A percentile compares a stretch with the other conserved stretches of the same genome.
Conservation (phyloP, 2,888 invertebrate species). For the Megastigmus dorsalis region DNA sequence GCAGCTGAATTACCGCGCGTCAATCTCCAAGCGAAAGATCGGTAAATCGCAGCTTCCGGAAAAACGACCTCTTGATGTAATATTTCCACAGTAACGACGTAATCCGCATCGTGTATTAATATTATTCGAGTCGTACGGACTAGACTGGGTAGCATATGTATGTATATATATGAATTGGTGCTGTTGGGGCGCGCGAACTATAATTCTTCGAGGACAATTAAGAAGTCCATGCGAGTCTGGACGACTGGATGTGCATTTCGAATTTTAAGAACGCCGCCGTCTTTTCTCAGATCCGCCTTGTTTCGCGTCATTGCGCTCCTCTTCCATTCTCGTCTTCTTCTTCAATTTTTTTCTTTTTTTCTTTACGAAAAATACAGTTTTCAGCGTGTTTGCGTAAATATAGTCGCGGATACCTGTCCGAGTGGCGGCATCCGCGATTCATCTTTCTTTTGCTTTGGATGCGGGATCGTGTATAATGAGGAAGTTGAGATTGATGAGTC, state of each 20-base stretch:
- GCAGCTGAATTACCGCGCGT: too few species aligned
- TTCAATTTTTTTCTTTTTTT: background rate
- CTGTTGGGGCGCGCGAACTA: slow-evolving; percentile 55
- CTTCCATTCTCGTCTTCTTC: slow-evolving; percentile 42
- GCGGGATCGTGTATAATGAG: background rate
- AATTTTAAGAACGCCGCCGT: slow-evolving; percentile 10
- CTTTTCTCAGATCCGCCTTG: slow-evolving; percentile 62
- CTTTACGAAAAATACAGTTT: background rate
- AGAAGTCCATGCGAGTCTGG: slow-evolving; percentile 69
- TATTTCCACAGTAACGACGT: background rate
- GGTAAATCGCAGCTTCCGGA: too few species aligned
- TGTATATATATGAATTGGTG: background rate
- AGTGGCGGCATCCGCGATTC: too few species aligned
- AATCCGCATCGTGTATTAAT: too few species aligned
- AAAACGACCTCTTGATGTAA: background rate
- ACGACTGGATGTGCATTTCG: slow-evolving; percentile 54
- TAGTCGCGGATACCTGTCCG: background rate
- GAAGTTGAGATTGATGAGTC: too few species aligned
- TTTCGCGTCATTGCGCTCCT: slow-evolving; percentile 57
- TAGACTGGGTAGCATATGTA: too few species aligned
- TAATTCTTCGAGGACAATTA: slow-evolving; percentile 69
- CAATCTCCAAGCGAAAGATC: too few species aligned
- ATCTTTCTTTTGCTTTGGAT: background rate
- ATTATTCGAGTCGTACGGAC: slow-evolving; percentile 8
- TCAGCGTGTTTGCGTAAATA: background rate